phyloP scores from a whole-genome alignment of 1,140 invertebrate genomes.

The Pteromalus puparum region DNA sequence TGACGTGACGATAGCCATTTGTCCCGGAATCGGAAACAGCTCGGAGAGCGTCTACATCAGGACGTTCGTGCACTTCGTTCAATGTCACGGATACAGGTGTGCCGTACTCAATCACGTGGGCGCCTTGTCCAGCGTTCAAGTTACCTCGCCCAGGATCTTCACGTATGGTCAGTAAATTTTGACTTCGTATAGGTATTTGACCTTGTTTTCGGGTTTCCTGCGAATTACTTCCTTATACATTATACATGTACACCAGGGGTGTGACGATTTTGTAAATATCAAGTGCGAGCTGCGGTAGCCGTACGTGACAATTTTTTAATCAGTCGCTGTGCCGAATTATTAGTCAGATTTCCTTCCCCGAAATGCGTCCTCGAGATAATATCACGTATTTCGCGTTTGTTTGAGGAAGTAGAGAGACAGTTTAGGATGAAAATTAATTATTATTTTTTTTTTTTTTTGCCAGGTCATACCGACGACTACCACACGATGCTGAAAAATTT shows the following conservation, averaged over 20 bases:
- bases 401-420: background rate
- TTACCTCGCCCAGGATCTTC: slow-evolving; percentile 92
- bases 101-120: slow-evolving; percentile 96
- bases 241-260: no score
- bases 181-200: no score
- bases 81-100: slow-evolving; percentile 91
- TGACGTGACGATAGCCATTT: slow-evolving; percentile 91
- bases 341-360: background rate
- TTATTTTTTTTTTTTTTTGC: slow-evolving; percentile 45
- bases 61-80: slow-evolving; percentile 93
- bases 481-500: slow-evolving; percentile 86
- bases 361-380: background rate
- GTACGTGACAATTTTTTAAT: background rate
- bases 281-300: no score
- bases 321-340: background rate
- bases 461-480: slow-evolving; percentile 91
- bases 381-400: background rate
- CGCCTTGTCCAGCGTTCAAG: slow-evolving; percentile 87
- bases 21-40: slow-evolving; percentile 94
- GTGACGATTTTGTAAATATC: no score
- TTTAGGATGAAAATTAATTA: background rate
- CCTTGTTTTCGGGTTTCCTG: background rate
- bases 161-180: slow-evolving; percentile 85
- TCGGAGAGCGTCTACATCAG: slow-evolving; percentile 95
- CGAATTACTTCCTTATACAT: background rate